Base-by-base conservation (phyloP, 2,113 vertebrate genomes). In the Phaethon lepturus region DNA sequence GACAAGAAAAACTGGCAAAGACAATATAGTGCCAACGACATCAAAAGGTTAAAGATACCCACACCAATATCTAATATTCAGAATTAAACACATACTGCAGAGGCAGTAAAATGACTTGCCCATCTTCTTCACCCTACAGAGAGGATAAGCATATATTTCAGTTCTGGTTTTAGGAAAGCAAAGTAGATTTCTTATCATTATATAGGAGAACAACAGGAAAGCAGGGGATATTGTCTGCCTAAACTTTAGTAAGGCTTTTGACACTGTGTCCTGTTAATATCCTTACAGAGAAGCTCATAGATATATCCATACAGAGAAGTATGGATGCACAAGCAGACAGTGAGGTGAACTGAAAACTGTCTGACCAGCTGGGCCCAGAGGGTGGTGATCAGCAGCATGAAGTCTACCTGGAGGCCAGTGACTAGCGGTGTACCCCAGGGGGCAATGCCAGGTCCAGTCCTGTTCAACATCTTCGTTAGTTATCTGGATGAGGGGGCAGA, bases 371-470 rank as follows among this genome's bases (percentile, higher is more conserved):
- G 63, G 28, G 24, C 69, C 66, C 60, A 47, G 42, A 38, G 17
- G 9, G 35, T 31, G 40, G 33, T 58, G 42, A 67, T 13, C 17
- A 59, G 38, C 0, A 0, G 29, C 31, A 63, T 0, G 0, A 78
- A 67, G 52, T 44, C 58, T 53, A 40, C 12, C 9, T 81, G 63
- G 59, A 87, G 28, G 49, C 28, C 82, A 80, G 64, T 5, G 50
- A 78, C 59, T 31, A 68, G 24, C 14, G 3, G 6, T 4, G 52
- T 33, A 76, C 23, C 44, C 29, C 33, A 86, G 7, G 1, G 29
- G 17, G 28, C 66, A 72, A 8, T 19, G 38, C 13, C 11, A 18
- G 26, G 3, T 35, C 31, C 59, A 64, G 62, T 10, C 50, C 78
- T 85, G 55, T 42, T 74, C 55, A 64, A 9, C 17, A 74, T 3